Conservation (phyloP, 2,888 invertebrate genomes). For the Macropis europaea region DNA sequence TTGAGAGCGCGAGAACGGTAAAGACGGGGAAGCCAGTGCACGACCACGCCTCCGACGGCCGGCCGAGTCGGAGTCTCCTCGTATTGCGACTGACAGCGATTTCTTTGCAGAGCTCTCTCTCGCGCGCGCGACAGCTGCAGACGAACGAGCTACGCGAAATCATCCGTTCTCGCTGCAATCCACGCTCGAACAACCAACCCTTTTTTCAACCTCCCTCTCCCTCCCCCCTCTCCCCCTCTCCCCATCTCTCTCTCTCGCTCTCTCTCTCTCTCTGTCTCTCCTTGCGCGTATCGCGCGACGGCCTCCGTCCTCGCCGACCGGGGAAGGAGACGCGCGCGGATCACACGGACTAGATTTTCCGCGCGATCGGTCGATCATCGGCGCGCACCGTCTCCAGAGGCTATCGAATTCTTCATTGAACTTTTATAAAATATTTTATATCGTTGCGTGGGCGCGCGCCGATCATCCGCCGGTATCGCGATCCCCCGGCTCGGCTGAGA, state of each 20-base stretch:
- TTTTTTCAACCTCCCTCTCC: constrained; percentile 21
- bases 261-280: no score
- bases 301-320: no score
- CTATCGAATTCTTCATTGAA: constrained; percentile 17
- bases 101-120: constrained; percentile 47
- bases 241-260: no score
- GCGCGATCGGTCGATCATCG: constrained; percentile 17
- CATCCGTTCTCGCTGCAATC: constrained; percentile 47
- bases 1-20: constrained; percentile 75
- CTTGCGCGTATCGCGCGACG: no score
- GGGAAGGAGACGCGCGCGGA: neutral
- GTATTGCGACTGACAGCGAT: constrained; percentile 59
- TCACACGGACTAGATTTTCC: neutral
- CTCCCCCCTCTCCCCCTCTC: no score
- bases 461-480: constrained; percentile 6
- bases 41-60: constrained; percentile 49
- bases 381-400: neutral
- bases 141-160: constrained; percentile 53
- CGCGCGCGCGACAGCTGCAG: constrained; percentile 55
- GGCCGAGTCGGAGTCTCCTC: constrained; percentile 57
- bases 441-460: constrained; percentile 17
- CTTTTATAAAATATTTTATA: constrained; percentile 29
- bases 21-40: constrained; percentile 68
- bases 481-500: no score
- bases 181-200: constrained; percentile 15